Conservation (phyloP, 1,140 invertebrate genomes). For the Macrosteles quadrilineatus region DNA sequence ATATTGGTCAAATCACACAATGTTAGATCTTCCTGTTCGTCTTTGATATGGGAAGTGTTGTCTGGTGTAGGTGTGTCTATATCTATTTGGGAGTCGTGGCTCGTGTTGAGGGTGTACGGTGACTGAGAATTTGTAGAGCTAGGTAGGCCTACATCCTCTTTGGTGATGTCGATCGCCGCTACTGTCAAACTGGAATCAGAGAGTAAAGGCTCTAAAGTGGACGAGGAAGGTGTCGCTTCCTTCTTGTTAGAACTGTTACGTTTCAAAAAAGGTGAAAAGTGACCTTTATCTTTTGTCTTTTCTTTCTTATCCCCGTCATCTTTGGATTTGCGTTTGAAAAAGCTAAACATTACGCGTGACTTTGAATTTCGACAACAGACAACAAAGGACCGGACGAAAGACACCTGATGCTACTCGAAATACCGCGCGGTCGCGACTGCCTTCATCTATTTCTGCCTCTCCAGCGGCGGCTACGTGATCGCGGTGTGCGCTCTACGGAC, state of each 20-base stretch:
- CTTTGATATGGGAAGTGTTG: not conserved
- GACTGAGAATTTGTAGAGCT: not conserved
- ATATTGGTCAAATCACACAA: not conserved
- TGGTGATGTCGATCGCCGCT: not conserved
- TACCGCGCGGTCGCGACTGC: not conserved
- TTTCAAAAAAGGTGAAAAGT: conserved; percentile 14
- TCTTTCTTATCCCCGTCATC: conserved; percentile 27
- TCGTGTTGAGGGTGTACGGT: not conserved
- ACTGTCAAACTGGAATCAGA: conserved; percentile 8
- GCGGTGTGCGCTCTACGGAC: not conserved
- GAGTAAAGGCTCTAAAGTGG: not conserved
- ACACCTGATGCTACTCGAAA: conserved; percentile 7
- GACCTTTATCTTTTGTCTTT: conserved; percentile 19
- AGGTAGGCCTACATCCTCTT: not conserved
- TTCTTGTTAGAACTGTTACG: not conserved
- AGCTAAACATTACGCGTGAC: conserved; percentile 24
- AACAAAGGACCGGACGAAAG: not conserved
- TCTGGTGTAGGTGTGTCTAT: not conserved
- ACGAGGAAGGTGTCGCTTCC: not conserved
- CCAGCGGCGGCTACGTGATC: not conserved
- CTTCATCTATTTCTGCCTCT: conserved; percentile 8
- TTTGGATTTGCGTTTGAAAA: conserved; percentile 33
- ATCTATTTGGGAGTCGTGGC: not conserved
- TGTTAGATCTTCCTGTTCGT: not conserved
- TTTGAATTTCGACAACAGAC: not conserved